Percentiles rank a stretch among this genome's conserved stretches.
Conservation (phyloP, 2,797 vertebrate genomes). For the Acanthornis magna region DNA sequence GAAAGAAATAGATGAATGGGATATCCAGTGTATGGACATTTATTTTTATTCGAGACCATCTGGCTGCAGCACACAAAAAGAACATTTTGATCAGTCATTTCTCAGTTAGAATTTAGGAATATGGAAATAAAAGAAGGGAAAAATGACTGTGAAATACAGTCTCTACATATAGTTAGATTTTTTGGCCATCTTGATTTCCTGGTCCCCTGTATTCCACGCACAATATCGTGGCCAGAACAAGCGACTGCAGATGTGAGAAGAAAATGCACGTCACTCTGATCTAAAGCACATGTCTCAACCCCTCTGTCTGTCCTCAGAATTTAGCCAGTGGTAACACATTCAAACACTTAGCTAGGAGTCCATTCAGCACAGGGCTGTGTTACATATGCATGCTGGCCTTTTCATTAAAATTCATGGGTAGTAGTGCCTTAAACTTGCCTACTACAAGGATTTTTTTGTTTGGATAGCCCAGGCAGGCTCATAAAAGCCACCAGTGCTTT, state of each 20-base stretch:
- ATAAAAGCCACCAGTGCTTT: neutral
- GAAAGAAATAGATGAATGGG: neutral
- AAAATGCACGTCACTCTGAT: constrained; percentile 2
- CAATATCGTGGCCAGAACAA: neutral
- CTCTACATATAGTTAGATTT: neutral
- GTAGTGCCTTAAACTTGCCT: constrained; percentile 1
- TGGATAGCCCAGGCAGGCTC: constrained; percentile 13
- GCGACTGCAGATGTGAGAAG: neutral
- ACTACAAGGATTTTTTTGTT: constrained; percentile 45
- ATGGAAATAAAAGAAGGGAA: neutral
- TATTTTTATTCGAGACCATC: neutral
- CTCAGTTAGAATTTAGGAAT: neutral
- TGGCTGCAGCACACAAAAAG: neutral
- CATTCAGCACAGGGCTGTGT: neutral
- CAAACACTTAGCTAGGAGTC: neutral
- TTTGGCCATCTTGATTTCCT: neutral
- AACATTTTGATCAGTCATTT: neutral
- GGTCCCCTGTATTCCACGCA: neutral
- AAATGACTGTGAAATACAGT: neutral
- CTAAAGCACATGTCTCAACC: constrained; percentile 10
- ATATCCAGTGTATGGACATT: neutral
- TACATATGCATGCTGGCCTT: neutral
- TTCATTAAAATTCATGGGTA: constrained; percentile 12
- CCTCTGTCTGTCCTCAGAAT: neutral
- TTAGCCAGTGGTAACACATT: constrained; percentile 4